Conservation (phyloP, 30 jellyfish, hydroid and myxozoan species). For the Cassiopea xamachana region DNA sequence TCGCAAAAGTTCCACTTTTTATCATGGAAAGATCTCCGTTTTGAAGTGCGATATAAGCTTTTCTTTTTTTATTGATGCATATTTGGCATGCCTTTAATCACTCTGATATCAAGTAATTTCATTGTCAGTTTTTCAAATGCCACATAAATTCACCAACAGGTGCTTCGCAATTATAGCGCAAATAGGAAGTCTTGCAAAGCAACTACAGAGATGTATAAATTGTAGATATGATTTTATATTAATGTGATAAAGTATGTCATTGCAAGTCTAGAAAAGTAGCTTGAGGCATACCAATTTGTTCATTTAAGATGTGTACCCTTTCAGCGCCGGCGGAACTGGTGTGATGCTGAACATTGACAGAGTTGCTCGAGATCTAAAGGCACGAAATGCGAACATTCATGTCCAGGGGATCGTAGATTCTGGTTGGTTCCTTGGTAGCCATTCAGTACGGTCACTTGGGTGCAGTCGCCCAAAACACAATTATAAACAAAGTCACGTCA, state of each 20-base stretch:
- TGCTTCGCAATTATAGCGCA: no score
- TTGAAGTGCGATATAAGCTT: no score
- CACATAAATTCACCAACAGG: no score
- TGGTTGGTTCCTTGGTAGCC: slow-evolving; percentile 89
- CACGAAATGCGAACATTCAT: slow-evolving; percentile 49
- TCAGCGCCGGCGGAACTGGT: slow-evolving; percentile 98
- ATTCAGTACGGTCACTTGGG: slow-evolving; percentile 6
- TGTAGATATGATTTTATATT: no score
- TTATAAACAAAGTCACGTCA: slow-evolving; percentile 68
- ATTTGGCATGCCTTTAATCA: no score
- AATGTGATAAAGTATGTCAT: neutral
- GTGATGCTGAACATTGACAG: slow-evolving; percentile 91
- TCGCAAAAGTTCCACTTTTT: neutral
- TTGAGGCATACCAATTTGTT: neutral
- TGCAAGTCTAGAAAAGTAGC: neutral
- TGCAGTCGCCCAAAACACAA: slow-evolving; percentile 34
- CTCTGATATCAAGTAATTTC: no score
- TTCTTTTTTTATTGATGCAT: neutral
- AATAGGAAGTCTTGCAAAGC: no score
- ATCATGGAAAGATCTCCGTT: no score
- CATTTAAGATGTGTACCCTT: neutral
- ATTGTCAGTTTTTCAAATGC: no score
- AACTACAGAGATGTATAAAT: no score
- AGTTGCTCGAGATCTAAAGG: slow-evolving; percentile 60
- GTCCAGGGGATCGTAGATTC: slow-evolving; percentile 93